Evolutionary conservation across 2,113 vertebrate species (phyloP).

Genomic region (Pyrgilauda ruficollis): DNA sequence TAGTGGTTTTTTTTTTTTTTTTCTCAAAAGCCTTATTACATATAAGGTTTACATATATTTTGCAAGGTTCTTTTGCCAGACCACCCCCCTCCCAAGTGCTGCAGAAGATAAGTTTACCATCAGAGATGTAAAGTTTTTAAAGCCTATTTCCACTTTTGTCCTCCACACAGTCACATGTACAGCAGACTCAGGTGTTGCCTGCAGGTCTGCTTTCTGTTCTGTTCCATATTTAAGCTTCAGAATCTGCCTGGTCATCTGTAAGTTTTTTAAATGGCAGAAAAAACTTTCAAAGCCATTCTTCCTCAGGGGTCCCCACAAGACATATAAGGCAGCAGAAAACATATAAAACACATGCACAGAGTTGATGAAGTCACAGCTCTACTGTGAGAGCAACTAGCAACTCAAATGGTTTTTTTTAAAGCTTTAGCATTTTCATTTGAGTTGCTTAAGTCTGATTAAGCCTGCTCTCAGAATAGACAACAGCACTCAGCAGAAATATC

Average conservation of each 20-base stretch:
- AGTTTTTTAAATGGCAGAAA: not conserved
- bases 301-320: not conserved
- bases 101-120: not conserved
- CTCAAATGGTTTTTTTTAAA: not conserved
- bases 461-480: not conserved
- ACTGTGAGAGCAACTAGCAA: not conserved
- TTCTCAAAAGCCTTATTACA: not conserved
- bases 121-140: not conserved
- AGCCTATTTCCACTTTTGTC: not conserved
- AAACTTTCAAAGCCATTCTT: not conserved
- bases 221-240: not conserved
- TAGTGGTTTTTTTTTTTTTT: not conserved
- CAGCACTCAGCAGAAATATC: not conserved
- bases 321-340: not conserved
- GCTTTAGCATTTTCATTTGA: not conserved
- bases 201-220: not conserved
- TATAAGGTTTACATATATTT: not conserved
- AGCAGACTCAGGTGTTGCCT: not conserved
- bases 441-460: not conserved
- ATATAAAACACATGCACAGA: rapidly evolving
- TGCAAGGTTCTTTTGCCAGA: not conserved
- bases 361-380: not conserved
- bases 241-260: not conserved
- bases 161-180: not conserved
- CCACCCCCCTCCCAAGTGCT: not conserved